These are phyloP conservation scores for Andricus quercusramuli DNA, from an alignment of 2,888 invertebrate genomes.

Conservation along the genomic window DNA sequence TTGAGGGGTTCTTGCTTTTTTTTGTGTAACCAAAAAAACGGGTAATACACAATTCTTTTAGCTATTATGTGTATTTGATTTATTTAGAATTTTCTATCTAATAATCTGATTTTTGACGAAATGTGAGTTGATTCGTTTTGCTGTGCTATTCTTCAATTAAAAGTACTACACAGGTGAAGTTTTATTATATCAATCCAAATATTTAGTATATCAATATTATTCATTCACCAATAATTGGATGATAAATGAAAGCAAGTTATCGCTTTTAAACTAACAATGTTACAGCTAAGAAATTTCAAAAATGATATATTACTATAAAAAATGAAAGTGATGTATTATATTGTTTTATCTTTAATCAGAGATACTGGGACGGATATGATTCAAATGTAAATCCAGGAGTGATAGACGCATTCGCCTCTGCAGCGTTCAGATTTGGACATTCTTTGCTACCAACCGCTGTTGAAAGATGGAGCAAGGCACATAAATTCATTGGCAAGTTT, in stretches of 20 bases:
- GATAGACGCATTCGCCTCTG: constrained; percentile 93
- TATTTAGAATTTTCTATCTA: no score
- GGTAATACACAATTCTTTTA: no score
- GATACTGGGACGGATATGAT: constrained; percentile 91
- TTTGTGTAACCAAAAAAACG: no score
- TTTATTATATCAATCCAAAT: no score
- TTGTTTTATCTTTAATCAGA: constrained; percentile 46
- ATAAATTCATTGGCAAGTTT: constrained; percentile 91
- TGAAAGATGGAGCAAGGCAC: constrained; percentile 96
- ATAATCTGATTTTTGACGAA: no score
- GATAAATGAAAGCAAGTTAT: background rate
- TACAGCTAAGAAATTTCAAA: background rate
- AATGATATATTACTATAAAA: background rate
- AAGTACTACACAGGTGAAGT: no score
- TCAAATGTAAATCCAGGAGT: constrained; percentile 91
- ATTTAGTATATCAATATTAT: no score
- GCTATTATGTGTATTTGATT: no score
- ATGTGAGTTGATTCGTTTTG: no score
- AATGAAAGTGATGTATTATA: background rate
- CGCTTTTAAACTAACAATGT: background rate
- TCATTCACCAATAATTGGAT: no score
- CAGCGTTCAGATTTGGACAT: constrained; percentile 95
- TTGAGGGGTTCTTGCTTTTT: no score
- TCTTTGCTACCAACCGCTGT: constrained; percentile 93
- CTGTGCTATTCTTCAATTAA: no score